Conservation (phyloP, 2,888 invertebrate genomes). For the Pyrrhopygopsis socrates region DNA sequence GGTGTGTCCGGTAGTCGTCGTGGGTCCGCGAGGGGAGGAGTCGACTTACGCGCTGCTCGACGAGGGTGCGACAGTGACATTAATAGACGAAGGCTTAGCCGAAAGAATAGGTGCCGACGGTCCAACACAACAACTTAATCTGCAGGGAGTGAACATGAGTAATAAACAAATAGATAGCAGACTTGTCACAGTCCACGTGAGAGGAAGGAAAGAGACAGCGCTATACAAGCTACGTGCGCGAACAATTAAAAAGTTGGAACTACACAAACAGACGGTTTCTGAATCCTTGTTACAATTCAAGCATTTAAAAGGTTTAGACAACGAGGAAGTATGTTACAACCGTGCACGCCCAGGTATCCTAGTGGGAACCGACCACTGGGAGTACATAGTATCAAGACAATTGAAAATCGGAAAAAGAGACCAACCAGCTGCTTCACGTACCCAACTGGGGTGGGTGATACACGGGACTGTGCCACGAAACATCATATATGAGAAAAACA, state of each 20-base stretch:
- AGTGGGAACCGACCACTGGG: neutral
- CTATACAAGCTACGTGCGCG: neutral
- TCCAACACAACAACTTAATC: neutral
- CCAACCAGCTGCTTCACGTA: neutral
- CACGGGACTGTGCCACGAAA: slow-evolving; percentile 3
- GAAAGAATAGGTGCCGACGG: slow-evolving; percentile 10
- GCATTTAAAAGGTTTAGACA: neutral
- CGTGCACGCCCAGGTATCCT: neutral
- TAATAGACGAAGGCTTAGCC: slow-evolving; percentile 15
- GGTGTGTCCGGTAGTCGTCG: slow-evolving; percentile 27
- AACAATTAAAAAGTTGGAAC: neutral
- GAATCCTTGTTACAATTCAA: neutral
- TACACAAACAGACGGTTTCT: neutral
- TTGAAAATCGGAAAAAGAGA: neutral
- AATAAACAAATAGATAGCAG: neutral
- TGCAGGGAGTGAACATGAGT: neutral
- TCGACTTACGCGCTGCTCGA: slow-evolving; percentile 13
- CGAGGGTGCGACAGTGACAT: slow-evolving; percentile 11
- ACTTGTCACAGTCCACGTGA: neutral
- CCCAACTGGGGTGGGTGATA: slow-evolving; percentile 31
- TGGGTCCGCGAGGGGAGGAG: neutral
- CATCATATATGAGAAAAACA: neutral
- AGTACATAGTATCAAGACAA: neutral
- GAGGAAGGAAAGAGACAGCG: neutral
- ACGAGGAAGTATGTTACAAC: neutral